Conservation (phyloP, 2,888 invertebrate genomes). For the Drosophila bunnanda region DNA sequence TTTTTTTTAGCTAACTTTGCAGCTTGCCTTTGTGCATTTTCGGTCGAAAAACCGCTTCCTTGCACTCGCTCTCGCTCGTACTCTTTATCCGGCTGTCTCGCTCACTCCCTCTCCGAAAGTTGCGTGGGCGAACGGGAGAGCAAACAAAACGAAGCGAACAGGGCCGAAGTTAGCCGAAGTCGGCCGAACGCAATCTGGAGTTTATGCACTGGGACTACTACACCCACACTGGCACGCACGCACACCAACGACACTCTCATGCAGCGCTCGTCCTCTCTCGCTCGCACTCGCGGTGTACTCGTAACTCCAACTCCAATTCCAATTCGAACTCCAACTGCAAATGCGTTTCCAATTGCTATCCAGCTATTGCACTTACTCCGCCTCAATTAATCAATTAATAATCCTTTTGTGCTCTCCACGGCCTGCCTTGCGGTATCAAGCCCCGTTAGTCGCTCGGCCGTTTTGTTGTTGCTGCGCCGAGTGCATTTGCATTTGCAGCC, state of each 20-base stretch:
- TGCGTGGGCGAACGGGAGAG: slow-evolving; percentile 72
- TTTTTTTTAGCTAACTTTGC: slow-evolving; percentile 34
- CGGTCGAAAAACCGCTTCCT: slow-evolving; percentile 39
- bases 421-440: background rate
- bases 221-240: slow-evolving; percentile 54
- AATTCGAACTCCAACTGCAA: slow-evolving; percentile 27
- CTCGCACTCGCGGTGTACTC: slow-evolving; percentile 17
- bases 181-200: slow-evolving; percentile 48
- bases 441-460: slow-evolving; percentile 46
- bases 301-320: slow-evolving; percentile 35
- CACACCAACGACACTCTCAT: slow-evolving; percentile 20
- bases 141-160: slow-evolving; percentile 45
- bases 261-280: slow-evolving; percentile 22
- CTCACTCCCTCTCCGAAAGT: slow-evolving; percentile 28
- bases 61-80: slow-evolving; percentile 18
- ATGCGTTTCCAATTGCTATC: slow-evolving; percentile 22
- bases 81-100: slow-evolving; percentile 8
- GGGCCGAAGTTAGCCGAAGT: slow-evolving; percentile 28
- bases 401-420: slow-evolving; percentile 8
- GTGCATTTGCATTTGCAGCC: slow-evolving; percentile 35
- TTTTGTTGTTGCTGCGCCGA: slow-evolving; percentile 46
- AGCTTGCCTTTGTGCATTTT: slow-evolving; percentile 43
- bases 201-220: slow-evolving; percentile 62
- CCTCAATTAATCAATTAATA: slow-evolving; percentile 8
- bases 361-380: slow-evolving; percentile 11